These are phyloP conservation scores for Hermetia illucens DNA, from an alignment of 1,140 invertebrate species.

Conservation along the genomic window DNA sequence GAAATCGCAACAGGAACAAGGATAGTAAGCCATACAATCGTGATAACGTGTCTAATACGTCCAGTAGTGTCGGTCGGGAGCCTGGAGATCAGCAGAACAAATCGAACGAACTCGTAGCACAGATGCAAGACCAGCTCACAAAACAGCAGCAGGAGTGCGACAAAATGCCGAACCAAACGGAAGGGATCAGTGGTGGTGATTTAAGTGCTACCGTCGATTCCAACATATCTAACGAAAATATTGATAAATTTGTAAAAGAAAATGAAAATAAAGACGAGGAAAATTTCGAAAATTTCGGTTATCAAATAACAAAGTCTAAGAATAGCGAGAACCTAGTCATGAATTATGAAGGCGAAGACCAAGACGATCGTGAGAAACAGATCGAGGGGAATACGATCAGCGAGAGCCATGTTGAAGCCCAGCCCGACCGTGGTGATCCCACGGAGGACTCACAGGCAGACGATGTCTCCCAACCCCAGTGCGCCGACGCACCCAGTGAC, in stretches of 20 bases:
- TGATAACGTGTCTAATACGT: not conserved
- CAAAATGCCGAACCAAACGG: not conserved
- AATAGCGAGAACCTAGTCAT: not conserved
- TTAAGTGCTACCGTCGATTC: slow-evolving; percentile 1
- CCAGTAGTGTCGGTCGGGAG: not conserved
- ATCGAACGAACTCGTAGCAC: not conserved
- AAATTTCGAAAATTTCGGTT: slow-evolving; percentile 1
- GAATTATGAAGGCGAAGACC: not conserved
- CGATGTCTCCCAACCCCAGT: too few relatives aligned
- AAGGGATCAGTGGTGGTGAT: not conserved
- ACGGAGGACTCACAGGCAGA: too few relatives aligned
- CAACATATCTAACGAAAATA: not conserved
- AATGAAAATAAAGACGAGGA: not conserved
- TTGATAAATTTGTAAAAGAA: not conserved
- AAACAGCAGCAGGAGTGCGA: too few relatives aligned
- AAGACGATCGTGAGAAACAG: not conserved
- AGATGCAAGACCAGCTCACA: too few relatives aligned
- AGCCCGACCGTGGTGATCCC: too few relatives aligned
- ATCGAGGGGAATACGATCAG: not conserved
- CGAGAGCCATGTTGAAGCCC: too few relatives aligned
- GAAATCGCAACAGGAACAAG: slow-evolving; percentile 8
- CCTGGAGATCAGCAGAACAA: not conserved
- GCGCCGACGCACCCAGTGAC: too few relatives aligned
- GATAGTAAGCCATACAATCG: not conserved
- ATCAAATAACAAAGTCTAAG: slow-evolving; percentile 3